Evolutionary conservation across 1,140 invertebrate species (phyloP).

Genomic region (Bacillus rossius): DNA sequence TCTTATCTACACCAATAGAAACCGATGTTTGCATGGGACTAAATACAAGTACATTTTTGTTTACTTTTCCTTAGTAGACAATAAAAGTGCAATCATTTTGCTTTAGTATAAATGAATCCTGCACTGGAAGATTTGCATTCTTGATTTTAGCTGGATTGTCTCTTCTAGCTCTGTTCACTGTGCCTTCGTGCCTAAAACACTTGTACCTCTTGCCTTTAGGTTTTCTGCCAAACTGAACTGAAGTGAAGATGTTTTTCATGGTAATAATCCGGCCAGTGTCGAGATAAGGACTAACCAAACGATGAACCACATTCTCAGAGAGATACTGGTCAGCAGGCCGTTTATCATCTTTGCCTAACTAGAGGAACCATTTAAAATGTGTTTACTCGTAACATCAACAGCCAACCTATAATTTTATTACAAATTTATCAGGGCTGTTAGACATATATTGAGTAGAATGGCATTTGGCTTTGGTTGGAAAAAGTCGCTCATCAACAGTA

Average conservation of each 20-base stretch:
- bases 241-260: constrained; percentile 7
- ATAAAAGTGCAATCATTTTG: constrained; percentile 12
- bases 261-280: constrained; percentile 6
- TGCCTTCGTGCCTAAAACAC: constrained; percentile 22
- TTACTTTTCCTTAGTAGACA: constrained; percentile 27
- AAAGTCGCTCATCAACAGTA: constrained; percentile 23
- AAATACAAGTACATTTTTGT: constrained; percentile 24
- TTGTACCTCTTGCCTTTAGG: not conserved
- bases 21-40: constrained; percentile 24
- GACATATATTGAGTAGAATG: constrained; percentile 37
- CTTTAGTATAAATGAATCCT: too few species aligned
- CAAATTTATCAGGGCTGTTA: constrained; percentile 39
- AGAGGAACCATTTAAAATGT: constrained; percentile 37
- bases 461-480: constrained; percentile 23
- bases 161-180: constrained; percentile 14
- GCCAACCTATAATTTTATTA: constrained; percentile 38
- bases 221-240: constrained; percentile 1
- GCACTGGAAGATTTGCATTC: too few species aligned
- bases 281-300: not conserved
- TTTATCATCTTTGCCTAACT: constrained; percentile 33
- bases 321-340: constrained; percentile 3
- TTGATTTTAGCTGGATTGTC: not conserved
- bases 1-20: constrained; percentile 15
- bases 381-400: constrained; percentile 32
- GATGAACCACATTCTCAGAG: constrained; percentile 1